phyloP scores from a whole-genome alignment of 2,113 vertebrate genomes.

The Ploceus nigricollis region DNA sequence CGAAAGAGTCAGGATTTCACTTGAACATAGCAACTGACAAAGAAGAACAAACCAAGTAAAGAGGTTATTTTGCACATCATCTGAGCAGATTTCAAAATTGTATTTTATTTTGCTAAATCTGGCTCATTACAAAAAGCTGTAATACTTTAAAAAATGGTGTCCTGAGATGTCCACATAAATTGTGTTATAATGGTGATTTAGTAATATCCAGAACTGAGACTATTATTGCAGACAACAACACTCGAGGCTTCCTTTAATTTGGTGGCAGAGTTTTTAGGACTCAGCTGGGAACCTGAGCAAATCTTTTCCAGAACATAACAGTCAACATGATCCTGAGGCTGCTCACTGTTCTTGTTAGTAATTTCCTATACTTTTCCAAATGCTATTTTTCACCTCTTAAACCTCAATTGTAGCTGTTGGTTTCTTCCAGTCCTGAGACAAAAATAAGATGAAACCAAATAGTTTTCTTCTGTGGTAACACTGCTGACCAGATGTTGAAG shows the following conservation, averaged over 20 bases:
- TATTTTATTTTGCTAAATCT: not conserved
- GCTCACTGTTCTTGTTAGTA: not conserved
- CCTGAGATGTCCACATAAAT: not conserved
- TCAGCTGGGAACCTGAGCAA: not conserved
- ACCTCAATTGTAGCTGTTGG: not conserved
- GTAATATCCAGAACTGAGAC: not conserved
- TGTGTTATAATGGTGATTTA: not conserved
- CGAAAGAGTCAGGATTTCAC: not conserved
- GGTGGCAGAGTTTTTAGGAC: not conserved
- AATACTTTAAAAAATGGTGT: not conserved
- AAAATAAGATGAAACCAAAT: not conserved
- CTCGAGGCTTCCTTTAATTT: not conserved
- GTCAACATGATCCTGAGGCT: not conserved
- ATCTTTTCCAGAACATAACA: not conserved
- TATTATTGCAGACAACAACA: not conserved
- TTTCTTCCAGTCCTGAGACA: not conserved
- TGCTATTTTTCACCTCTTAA: not conserved
- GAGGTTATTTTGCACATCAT: not conserved
- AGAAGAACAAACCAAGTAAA: not conserved
- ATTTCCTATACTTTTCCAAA: not conserved
- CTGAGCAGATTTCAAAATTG: not conserved
- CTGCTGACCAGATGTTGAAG: not conserved
- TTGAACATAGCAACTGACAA: not conserved
- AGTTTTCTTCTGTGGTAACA: not conserved
- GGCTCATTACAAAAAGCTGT: not conserved